Evolutionary conservation across 2,113 vertebrate genomes (phyloP), one percentile per base, ranked within the genome.

Genomic region (Terrapene triunguis): DNA sequence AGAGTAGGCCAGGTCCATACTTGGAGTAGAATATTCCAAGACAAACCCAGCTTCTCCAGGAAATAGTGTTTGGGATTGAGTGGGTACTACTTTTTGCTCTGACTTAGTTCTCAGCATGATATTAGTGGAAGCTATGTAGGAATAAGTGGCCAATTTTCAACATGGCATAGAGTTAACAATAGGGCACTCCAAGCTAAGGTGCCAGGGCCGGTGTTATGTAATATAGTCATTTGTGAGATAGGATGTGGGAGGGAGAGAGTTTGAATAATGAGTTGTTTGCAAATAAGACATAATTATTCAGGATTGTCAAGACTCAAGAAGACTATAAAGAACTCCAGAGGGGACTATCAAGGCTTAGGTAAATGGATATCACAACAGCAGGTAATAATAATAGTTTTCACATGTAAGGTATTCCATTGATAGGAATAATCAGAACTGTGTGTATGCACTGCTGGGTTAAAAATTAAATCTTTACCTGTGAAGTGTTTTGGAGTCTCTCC

Each of bases 141-240:
- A 38, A 62, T n/a, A 19, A 42, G 10, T 0, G 32, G 0, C 29
- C 29, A 0, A 32, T 10, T 53, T 38, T 21, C 47, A 14, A 16
- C 1, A 0, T 0, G 0, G 9, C 65, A 8, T 2, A 35, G 9
- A 32, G 21, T 24, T 42, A 42, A 24, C 72, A 74, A 27, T 76
- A 24, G 72, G 8, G 8, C 38, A 47, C 24, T 44, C 42, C 38
- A 69, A 38, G 8, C 22, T 44, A 76, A 76, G 42, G 35, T 16
- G n/a, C 65, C 35, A 69, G 65, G 65, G 72, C 0, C 0, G 9
- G 47, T 35, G 19, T 0, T 65, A 1, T 32, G 12, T 76, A 82
- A 11, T 51, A 69, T 4, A 47, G 53, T 94, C 0, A 0, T 21
- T 59, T 7, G 72, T 74, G n/a, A 10, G 3, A 7, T 17, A 0